Evolutionary conservation across 2,113 vertebrate species (phyloP), one percentile per base, ranked within the genome.

Genomic region (Coryphaenoides rupestris): DNA sequence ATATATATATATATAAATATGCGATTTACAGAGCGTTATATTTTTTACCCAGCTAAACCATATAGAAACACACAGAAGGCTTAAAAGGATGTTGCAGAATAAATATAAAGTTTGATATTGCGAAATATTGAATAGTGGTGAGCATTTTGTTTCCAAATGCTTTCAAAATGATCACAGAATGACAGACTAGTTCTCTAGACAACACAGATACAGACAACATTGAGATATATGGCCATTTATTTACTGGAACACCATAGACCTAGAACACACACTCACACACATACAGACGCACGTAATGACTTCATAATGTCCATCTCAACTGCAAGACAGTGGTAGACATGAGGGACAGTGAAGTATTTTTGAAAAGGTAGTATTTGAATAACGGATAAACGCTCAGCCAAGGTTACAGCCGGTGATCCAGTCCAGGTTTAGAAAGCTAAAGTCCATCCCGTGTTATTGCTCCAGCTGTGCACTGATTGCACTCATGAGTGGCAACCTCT

Each of bases 291-390:
- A 26, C 55, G 15, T 50, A 55, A 12, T 21, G 22, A 23, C 19
- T 22, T 12, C 19, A 21, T 5, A 15, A 15, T 58, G 15, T 58
- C 24, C 17, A 33, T 33, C 57, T 33, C 40, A 26, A 24, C 26
- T 24, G 23, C 33, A 17, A 63, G 58, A 63, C 21, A 56, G 14
- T 15, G 23, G 22, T 7, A 21, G 65, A 73, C 60, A 58, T 58
- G 6, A 46, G 7, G 26, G 21, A 68, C 46, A 17, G 66, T 9
- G 5, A 2, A 40, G 50, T 0, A 21, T 64, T 74, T n/a, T 40
- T 50, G n/a, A 55, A 70, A 63, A 72, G 22, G 74, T 60, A 45
- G 55, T 19, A 61, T 16, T 10, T 19, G 3, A 23, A 24, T 61
- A 58, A 69, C 33, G 13, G 71, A 69, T 57, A 16, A 14, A 57